Evolutionary conservation across 1,140 invertebrate genomes (phyloP).

Genomic region (Drosophila rufa): DNA sequence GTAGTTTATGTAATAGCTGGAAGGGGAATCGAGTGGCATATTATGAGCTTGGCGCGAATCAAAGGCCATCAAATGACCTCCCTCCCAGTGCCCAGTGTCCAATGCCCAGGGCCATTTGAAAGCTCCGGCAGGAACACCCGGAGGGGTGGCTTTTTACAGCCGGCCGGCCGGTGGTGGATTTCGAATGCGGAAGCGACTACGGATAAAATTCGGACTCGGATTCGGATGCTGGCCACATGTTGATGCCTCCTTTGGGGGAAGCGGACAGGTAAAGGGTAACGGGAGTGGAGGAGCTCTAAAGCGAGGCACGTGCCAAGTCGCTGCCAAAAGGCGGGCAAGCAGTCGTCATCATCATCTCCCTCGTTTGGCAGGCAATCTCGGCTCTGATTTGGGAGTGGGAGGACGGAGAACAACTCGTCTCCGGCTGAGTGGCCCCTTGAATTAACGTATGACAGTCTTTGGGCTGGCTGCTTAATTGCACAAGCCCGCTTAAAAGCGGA

Average conservation of each 20-base stretch:
- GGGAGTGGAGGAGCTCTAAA: slow-evolving; percentile 44
- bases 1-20: slow-evolving; percentile 92
- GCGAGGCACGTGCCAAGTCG: slow-evolving; percentile 76
- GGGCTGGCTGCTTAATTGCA: slow-evolving; percentile 69
- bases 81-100: slow-evolving; percentile 5
- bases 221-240: slow-evolving; percentile 46
- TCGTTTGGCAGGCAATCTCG: slow-evolving; percentile 73
- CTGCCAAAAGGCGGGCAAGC: slow-evolving; percentile 68
- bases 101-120: slow-evolving; percentile 32
- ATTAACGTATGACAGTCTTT: slow-evolving; percentile 74
- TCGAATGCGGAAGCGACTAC: slow-evolving; percentile 13
- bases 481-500: slow-evolving; percentile 12
- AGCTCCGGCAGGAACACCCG: slow-evolving; percentile 33
- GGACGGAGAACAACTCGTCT: slow-evolving; percentile 27
- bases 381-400: slow-evolving; percentile 55
- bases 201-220: not conserved
- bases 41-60: slow-evolving; percentile 57
- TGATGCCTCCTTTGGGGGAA: slow-evolving; percentile 53
- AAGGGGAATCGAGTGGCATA: slow-evolving; percentile 67
- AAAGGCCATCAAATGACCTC: slow-evolving; percentile 57
- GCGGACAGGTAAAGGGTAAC: slow-evolving; percentile 42
- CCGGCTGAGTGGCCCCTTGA: slow-evolving; percentile 69
- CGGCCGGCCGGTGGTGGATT: slow-evolving; percentile 28
- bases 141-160: slow-evolving; percentile 46
- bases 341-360: slow-evolving; percentile 41